Conservation (phyloP, 1,140 invertebrate genomes). For the Vollenhovia emeryi region DNA sequence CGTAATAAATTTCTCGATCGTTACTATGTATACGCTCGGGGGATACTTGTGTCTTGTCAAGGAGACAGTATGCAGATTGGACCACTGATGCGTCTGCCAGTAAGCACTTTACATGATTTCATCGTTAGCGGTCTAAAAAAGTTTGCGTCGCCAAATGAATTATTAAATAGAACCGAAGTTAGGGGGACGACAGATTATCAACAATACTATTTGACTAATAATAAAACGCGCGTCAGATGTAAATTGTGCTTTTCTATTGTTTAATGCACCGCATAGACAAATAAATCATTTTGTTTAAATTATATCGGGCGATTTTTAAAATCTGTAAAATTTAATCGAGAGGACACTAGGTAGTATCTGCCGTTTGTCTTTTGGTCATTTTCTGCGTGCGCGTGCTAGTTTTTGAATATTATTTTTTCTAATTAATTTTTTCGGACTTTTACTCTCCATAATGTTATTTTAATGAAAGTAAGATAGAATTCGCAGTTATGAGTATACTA, state of each 20-base stretch:
- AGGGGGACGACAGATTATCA: not conserved
- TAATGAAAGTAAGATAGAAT: not conserved
- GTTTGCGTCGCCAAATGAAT: not conserved
- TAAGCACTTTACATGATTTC: conserved; percentile 11
- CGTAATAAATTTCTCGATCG: conserved; percentile 51
- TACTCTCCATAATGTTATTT: not conserved
- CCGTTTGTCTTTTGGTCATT: not conserved
- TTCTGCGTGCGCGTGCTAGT: no score
- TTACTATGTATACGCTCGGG: conserved; percentile 30
- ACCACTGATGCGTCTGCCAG: not conserved
- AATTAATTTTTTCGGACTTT: conserved; percentile 10
- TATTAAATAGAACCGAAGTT: conserved; percentile 1
- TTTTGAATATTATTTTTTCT: not conserved
- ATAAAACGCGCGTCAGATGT: not conserved
- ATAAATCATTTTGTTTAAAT: not conserved
- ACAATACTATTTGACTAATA: not conserved
- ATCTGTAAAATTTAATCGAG: not conserved
- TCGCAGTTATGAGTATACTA: no score
- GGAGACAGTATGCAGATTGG: conserved; percentile 21
- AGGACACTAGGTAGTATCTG: no score
- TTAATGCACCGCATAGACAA: not conserved
- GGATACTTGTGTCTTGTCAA: conserved; percentile 14
- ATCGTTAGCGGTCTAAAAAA: conserved; percentile 22
- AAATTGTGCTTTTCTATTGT: not conserved
- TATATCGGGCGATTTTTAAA: not conserved